phyloP scores from a whole-genome alignment of 2,113 vertebrate species.

The Pyrgilauda ruficollis region DNA sequence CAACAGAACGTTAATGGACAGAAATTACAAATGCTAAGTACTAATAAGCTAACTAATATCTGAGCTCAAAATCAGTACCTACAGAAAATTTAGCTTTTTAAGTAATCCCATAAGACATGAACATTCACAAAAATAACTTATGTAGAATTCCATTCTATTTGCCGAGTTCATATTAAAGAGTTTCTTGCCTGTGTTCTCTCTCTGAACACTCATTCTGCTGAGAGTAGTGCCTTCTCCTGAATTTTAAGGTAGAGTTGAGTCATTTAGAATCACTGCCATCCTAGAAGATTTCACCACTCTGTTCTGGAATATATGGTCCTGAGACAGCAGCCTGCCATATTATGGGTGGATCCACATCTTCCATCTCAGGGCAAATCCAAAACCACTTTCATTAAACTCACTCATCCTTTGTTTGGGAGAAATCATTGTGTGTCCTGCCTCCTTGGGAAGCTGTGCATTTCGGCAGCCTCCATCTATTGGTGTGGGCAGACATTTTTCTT shows the following conservation, averaged over 20 bases:
- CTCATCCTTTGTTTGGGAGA: neutral
- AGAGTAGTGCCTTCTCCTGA: neutral
- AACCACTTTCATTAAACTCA: neutral
- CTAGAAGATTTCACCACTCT: neutral
- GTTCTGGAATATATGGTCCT: accelerated
- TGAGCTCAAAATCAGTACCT: neutral
- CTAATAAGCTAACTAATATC: neutral
- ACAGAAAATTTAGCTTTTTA: neutral
- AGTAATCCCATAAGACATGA: neutral
- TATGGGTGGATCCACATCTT: neutral
- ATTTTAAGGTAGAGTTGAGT: neutral
- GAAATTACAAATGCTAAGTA: neutral
- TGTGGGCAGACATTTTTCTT: neutral
- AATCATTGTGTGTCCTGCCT: neutral
- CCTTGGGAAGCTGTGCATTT: neutral
- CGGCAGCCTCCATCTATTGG: neutral
- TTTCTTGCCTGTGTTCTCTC: neutral
- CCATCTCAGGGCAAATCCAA: neutral
- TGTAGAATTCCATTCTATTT: neutral
- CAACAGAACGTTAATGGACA: neutral
- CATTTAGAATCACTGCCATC: neutral
- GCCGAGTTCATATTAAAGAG: neutral
- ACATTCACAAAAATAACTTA: neutral
- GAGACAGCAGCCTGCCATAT: accelerated
- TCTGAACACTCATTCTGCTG: neutral